These are phyloP conservation scores for Haliclystus octoradiatus DNA, from an alignment of 30 jellyfish, hydroid and myxozoan species.

Conservation along the genomic window DNA sequence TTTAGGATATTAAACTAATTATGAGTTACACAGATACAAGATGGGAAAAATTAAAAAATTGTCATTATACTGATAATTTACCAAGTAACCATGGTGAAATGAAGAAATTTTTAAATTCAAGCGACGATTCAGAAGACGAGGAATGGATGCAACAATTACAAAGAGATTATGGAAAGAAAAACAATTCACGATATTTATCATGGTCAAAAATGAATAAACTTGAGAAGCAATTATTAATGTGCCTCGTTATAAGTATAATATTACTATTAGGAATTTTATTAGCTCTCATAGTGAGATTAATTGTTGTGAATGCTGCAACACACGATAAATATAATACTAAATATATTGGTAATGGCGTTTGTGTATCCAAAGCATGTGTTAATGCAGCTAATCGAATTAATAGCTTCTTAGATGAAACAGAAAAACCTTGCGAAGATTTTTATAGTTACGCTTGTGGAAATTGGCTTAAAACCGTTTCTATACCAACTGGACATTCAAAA, in stretches of 20 bases:
- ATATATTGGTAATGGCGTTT: not conserved
- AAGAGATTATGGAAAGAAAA: conserved; percentile 56
- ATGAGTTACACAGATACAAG: conserved; percentile 57
- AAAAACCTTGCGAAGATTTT: conserved; percentile 66
- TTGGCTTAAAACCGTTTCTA: conserved; percentile 28
- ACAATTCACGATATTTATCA: conserved; percentile 1
- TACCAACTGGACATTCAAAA: conserved; percentile 57
- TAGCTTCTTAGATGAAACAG: conserved; percentile 17
- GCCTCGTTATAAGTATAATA: conserved; percentile 10
- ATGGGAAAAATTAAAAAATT: conserved; percentile 46
- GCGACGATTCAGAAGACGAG: conserved; percentile 78
- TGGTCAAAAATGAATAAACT: conserved; percentile 46
- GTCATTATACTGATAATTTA: conserved; percentile 23
- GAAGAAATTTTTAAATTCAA: conserved; percentile 41
- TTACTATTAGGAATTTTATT: conserved; percentile 11
- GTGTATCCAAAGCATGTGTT: conserved; percentile 44
- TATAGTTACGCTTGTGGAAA: conserved; percentile 74
- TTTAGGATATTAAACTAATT: no score
- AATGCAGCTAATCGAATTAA: conserved; percentile 38
- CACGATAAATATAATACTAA: not conserved
- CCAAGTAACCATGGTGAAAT: conserved; percentile 16
- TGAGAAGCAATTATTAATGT: conserved; percentile 28
- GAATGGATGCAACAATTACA: conserved; percentile 94
- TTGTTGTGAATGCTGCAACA: not conserved
- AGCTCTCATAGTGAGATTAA: not conserved